phyloP scores from a whole-genome alignment of 2,888 invertebrate species.

The Leucophora obtusa region DNA sequence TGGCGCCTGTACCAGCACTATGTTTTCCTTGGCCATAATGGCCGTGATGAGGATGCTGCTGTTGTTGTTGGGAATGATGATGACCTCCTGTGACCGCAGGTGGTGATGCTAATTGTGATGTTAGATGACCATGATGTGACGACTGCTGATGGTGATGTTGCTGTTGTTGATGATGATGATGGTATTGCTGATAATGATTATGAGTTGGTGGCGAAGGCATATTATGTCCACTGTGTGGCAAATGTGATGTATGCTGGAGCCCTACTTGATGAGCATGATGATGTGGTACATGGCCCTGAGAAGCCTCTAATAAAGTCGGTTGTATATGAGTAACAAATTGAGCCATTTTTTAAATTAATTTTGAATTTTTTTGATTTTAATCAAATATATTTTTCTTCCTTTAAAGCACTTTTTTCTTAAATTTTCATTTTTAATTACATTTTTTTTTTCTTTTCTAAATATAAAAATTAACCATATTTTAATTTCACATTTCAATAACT shows the following conservation, averaged over 20 bases:
- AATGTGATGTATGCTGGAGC: constrained; percentile 77
- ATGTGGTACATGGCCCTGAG: constrained; percentile 80
- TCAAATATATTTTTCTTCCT: constrained; percentile 63
- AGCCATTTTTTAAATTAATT: constrained; percentile 78
- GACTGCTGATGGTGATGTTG: constrained; percentile 60
- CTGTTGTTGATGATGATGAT: constrained; percentile 65
- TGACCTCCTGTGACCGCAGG: constrained; percentile 58
- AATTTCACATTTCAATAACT: not conserved
- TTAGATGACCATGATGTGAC: constrained; percentile 65
- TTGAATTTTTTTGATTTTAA: not conserved
- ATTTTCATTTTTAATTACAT: not conserved
- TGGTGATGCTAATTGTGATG: constrained; percentile 63
- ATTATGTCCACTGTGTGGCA: constrained; percentile 79
- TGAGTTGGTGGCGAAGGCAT: constrained; percentile 78
- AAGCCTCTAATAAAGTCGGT: constrained; percentile 81
- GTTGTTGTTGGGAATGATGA: constrained; percentile 58
- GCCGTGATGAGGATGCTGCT: constrained; percentile 32
- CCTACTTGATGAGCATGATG: constrained; percentile 80
- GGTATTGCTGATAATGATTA: constrained; percentile 72
- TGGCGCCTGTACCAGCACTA: constrained; percentile 39
- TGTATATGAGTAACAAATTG: constrained; percentile 82
- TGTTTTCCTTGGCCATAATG: constrained; percentile 69
- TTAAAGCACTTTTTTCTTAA: constrained; percentile 32
- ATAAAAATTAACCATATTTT: constrained; percentile 1
- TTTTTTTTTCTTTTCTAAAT: not conserved